Evolutionary conservation across 2,888 invertebrate species (phyloP), one percentile per base, ranked within the genome.

Genomic region (Netelia fuscicornis): DNA sequence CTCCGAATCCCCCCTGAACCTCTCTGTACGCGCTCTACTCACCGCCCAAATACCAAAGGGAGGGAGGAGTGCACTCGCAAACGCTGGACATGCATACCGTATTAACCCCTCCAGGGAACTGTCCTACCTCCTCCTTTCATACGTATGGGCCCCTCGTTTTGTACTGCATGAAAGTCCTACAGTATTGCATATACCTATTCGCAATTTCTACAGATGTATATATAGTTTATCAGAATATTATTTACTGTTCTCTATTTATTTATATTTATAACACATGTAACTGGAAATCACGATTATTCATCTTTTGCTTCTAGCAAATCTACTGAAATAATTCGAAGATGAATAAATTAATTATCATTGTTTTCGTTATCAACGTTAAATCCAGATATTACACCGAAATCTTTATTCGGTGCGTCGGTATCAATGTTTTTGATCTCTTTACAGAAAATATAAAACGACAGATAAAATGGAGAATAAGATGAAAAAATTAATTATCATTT

Each of bases 71-170:
- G 67, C 44, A 42, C 48, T 77, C 37, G 58, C 84, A 83, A 87
- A 81, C 86, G 86, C 90, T 91, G 89, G 91, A 89, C 92, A 90
- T 92, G 93, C 92, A 93, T 93, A 92, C 92, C 89, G 92, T 93
- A 93, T 93, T 92, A 92, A 92, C 91, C 92, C 92, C 92, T 17
- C 88, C 85, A 82, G 92, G 92, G 90, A 30, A 90, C 90, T 90
- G 89, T 88, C 80, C 89, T 87, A 84, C 80, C 88, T 87, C 88
- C 30, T 83, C 86, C 79, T 80, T 87, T 83, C 65, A 81, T 83
- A 79, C 75, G 72, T 85, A 83, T 84, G 81, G 80, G 44, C 52
- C 81, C 30, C 81, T 71, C 68, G 75, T 71, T 44, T 71, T 48
- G 79, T 58, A 48, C n/a, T 48, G 17, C 64, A 17, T 17, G 17